These are phyloP conservation scores for Falco concolor DNA, from an alignment of 2,797 vertebrate species.

Conservation along the genomic window DNA sequence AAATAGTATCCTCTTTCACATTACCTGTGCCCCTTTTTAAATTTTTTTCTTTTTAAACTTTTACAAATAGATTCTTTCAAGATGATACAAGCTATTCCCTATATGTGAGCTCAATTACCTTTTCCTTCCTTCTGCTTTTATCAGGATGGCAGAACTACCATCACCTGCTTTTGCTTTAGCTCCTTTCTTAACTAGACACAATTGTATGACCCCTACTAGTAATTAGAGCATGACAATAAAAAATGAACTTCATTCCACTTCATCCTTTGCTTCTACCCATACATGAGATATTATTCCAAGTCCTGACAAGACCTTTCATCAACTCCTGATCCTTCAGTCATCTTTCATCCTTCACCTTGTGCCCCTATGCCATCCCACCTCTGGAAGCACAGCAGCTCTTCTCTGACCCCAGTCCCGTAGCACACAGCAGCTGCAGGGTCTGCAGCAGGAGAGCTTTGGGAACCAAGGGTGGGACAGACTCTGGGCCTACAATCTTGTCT, in stretches of 20 bases:
- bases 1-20: not conserved
- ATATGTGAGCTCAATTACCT: not conserved
- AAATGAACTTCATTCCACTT: not conserved
- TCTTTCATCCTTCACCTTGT: not conserved
- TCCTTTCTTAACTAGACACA: not conserved
- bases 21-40: not conserved
- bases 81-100: not conserved
- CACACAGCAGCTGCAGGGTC: not conserved
- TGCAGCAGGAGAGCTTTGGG: fast-evolving
- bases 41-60: not conserved
- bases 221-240: not conserved
- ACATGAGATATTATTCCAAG: not conserved
- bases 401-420: fast-evolving
- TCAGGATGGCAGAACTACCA: not conserved
- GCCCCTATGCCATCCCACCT: not conserved
- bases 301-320: not conserved
- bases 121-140: not conserved
- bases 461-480: not conserved
- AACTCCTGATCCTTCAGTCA: not conserved
- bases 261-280: not conserved
- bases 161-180: not conserved
- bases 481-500: not conserved
- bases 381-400: not conserved
- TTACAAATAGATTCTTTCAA: not conserved
- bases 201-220: not conserved